These are phyloP conservation scores for Stegastes partitus DNA, from an alignment of 2,113 vertebrate genomes.

Conservation along the genomic window DNA sequence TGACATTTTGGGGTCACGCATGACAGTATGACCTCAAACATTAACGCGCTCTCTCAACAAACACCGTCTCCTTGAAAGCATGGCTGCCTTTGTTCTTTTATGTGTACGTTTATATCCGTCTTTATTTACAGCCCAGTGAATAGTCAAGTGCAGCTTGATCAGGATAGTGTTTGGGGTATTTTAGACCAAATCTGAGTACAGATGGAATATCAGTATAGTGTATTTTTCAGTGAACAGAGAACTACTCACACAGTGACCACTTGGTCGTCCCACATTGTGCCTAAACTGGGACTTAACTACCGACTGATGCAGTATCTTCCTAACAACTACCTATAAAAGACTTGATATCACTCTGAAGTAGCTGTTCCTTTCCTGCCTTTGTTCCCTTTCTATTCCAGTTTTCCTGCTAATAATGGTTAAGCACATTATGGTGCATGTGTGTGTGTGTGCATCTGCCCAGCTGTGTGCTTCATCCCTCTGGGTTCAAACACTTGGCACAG, in stretches of 20 bases:
- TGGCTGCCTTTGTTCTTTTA: background rate
- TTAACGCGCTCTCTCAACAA: slow-evolving; percentile 8
- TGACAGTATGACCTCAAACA: slow-evolving; percentile 55
- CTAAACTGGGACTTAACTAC: background rate
- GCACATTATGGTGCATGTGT: slow-evolving; percentile 9
- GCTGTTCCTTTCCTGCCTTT: background rate
- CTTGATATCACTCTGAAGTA: background rate
- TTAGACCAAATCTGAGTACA: background rate
- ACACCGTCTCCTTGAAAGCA: background rate
- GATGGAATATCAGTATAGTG: background rate
- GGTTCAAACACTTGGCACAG: slow-evolving; percentile 67
- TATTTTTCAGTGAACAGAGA: background rate
- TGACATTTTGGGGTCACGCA: slow-evolving; percentile 74
- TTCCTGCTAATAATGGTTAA: background rate
- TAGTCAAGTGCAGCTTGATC: background rate
- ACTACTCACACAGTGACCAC: background rate
- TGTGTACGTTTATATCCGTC: background rate
- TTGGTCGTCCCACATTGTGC: background rate
- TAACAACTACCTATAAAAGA: background rate
- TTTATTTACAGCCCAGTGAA: background rate
- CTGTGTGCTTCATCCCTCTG: slow-evolving; percentile 35
- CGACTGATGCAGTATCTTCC: background rate
- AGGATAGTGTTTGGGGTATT: too few relatives aligned
- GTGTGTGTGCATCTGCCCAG: slow-evolving; percentile 29
- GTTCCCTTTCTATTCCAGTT: background rate